Conservation (phyloP, 2,113 vertebrate genomes). For the Leptobrachium ailaonicum region DNA sequence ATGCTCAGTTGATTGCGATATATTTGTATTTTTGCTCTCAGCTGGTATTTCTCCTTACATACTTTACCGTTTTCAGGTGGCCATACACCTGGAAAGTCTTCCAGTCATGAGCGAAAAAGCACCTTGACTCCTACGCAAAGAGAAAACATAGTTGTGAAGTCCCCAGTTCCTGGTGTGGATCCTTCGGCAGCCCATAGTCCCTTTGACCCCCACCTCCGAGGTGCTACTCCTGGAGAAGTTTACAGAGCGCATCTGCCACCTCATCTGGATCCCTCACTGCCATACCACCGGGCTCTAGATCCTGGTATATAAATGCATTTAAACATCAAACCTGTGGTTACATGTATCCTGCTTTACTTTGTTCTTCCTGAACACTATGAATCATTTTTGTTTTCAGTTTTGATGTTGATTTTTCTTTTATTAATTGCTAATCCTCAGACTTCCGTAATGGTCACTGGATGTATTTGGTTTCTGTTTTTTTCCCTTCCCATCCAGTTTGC, state of each 20-base stretch:
- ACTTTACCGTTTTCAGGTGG: constrained; percentile 65
- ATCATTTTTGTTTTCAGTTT: no score
- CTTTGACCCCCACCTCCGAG: constrained; percentile 88
- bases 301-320: constrained; percentile 72
- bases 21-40: no score
- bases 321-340: no score
- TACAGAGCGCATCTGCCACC: constrained; percentile 85
- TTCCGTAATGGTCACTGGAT: no score
- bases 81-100: constrained; percentile 80
- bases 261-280: constrained; percentile 85
- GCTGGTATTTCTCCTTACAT: not conserved
- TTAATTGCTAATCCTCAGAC: no score
- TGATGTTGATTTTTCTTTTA: no score
- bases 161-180: constrained; percentile 86
- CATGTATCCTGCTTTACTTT: no score
- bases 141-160: constrained; percentile 88
- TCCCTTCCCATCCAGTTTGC: no score
- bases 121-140: constrained; percentile 90
- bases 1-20: no score
- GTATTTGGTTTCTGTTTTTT: no score
- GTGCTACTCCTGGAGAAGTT: constrained; percentile 78
- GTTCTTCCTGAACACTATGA: no score
- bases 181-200: constrained; percentile 85
- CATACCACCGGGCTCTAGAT: constrained; percentile 88
- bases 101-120: constrained; percentile 88